phyloP scores from a whole-genome alignment of 2,888 invertebrate genomes.

The Torymus auratus region DNA sequence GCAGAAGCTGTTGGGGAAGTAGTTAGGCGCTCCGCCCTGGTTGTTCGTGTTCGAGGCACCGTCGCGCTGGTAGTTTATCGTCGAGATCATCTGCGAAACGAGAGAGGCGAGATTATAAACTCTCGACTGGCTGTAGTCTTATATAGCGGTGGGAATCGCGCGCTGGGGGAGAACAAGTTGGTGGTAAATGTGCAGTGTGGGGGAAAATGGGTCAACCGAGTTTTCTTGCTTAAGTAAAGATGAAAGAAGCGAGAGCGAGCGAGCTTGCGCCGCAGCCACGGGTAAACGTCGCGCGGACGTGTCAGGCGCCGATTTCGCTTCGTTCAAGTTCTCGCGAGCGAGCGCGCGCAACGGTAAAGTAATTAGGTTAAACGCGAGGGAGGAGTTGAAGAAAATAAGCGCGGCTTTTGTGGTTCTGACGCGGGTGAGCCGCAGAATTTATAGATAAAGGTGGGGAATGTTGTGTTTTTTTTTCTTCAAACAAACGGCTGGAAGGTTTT shows the following conservation, averaged over 20 bases:
- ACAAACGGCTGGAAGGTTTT: no score
- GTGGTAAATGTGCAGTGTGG: background rate
- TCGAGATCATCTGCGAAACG: slow-evolving; percentile 77
- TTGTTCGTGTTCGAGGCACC: slow-evolving; percentile 88
- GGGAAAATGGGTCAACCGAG: slow-evolving; percentile 34
- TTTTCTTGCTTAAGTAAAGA: slow-evolving; percentile 40
- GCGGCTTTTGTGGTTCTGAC: no score
- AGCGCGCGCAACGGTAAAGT: background rate
- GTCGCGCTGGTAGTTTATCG: slow-evolving; percentile 91
- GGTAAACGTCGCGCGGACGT: background rate
- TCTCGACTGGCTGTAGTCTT: background rate
- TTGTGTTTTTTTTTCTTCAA: no score
- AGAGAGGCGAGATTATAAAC: background rate
- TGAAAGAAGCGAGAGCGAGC: background rate
- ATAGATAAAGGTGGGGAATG: no score
- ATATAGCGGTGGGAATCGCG: background rate
- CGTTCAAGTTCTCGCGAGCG: no score
- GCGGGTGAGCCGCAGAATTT: no score
- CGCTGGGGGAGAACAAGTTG: slow-evolving; percentile 4
- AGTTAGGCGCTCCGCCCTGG: slow-evolving; percentile 94
- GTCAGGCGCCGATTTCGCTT: slow-evolving; percentile 23
- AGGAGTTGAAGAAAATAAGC: no score
- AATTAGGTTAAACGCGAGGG: slow-evolving; percentile 25
- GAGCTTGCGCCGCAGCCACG: background rate
- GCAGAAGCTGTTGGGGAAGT: slow-evolving; percentile 96